Percentiles rank a stretch among this genome's conserved stretches.
These are phyloP conservation scores for Epinotia bilunana DNA, from an alignment of 2,888 invertebrate genomes.

Conservation along the genomic window DNA sequence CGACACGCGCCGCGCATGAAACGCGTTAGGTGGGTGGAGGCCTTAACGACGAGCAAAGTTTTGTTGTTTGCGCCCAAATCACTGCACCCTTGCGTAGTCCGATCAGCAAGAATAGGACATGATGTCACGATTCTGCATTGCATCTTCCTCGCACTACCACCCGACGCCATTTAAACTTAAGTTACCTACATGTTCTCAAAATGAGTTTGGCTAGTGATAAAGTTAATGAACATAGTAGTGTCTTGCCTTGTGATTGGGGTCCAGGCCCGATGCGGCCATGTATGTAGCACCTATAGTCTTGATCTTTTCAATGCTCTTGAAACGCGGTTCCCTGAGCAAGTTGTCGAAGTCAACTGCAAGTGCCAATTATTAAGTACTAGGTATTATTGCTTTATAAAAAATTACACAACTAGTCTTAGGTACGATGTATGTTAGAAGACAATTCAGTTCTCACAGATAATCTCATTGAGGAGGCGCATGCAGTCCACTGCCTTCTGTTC, in stretches of 20 bases:
- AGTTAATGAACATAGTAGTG: neutral
- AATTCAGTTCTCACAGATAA: constrained; percentile 89
- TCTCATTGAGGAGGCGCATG: constrained; percentile 98
- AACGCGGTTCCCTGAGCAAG: constrained; percentile 92
- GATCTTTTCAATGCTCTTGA: constrained; percentile 96
- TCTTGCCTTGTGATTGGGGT: constrained; percentile 87
- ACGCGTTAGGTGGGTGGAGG: no score
- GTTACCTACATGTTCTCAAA: no score
- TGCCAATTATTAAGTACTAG: constrained; percentile 26
- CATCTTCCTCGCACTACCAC: no score
- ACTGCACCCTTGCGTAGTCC: no score
- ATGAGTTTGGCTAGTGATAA: neutral
- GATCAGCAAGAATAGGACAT: no score
- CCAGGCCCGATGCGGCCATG: constrained; percentile 97
- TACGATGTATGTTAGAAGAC: neutral
- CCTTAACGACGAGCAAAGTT: no score
- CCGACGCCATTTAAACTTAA: no score
- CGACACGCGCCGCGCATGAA: no score
- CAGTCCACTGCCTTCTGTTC: constrained; percentile 99
- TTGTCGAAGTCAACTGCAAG: constrained; percentile 94
- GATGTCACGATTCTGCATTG: neutral
- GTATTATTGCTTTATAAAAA: constrained; percentile 3
- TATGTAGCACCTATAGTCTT: constrained; percentile 98
- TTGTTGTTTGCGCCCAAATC: no score
- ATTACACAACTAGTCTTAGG: neutral